phyloP scores from a whole-genome alignment of 2,113 vertebrate genomes.

The Mionectes macconnelli region DNA sequence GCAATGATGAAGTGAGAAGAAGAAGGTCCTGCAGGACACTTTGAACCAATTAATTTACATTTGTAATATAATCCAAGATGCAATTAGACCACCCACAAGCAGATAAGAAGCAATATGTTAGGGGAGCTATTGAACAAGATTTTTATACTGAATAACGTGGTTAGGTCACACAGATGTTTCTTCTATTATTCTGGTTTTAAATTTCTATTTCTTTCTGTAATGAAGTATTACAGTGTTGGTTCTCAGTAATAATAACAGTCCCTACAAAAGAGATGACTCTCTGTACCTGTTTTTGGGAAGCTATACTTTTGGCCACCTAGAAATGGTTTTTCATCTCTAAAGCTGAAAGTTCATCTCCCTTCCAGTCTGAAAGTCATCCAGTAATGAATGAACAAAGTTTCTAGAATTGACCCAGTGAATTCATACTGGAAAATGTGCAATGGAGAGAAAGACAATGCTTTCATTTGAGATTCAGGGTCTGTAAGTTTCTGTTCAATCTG shows the following conservation, averaged over 20 bases:
- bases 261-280: neutral
- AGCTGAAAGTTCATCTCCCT: neutral
- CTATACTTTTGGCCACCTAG: neutral
- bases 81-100: conserved; percentile 7
- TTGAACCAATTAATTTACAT: neutral
- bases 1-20: neutral
- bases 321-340: neutral
- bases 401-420: neutral
- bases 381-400: neutral
- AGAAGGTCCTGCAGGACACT: neutral
- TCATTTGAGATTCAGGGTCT: neutral
- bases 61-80: conserved; percentile 6
- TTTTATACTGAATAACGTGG: neutral
- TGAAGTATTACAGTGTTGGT: neutral
- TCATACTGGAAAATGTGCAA: neutral
- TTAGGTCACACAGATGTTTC: neutral
- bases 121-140: neutral
- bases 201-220: conserved; percentile 7
- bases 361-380: neutral
- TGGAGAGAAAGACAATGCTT: neutral
- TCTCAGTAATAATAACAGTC: neutral
- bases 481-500: neutral
- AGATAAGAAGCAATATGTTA: conserved; percentile 20
- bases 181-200: neutral
- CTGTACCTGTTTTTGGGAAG: neutral